Evolutionary conservation across 2,888 invertebrate genomes (phyloP).

Genomic region (Peribatodes rhomboidaria): DNA sequence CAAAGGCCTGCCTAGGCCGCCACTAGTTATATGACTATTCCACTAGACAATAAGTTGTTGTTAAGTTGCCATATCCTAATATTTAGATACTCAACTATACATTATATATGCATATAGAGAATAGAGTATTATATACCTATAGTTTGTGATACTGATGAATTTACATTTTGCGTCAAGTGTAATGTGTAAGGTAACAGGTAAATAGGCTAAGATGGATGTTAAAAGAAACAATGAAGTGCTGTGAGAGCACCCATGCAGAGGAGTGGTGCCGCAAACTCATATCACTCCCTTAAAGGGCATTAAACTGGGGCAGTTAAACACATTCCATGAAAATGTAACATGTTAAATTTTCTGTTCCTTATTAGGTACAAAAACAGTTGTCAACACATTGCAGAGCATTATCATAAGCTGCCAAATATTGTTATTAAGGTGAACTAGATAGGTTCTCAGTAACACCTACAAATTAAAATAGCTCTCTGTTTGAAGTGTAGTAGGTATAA

Average conservation of each 20-base stretch:
- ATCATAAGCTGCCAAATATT: not conserved
- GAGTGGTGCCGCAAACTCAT: not conserved
- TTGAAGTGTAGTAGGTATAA: not conserved
- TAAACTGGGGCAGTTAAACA: constrained; percentile 10
- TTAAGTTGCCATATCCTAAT: constrained; percentile 86
- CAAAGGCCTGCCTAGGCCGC: constrained; percentile 39
- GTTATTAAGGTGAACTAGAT: not conserved
- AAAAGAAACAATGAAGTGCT: not conserved
- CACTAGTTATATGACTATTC: constrained; percentile 70
- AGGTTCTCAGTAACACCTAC: not conserved
- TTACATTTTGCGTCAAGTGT: constrained; percentile 76
- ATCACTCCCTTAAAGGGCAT: constrained; percentile 24
- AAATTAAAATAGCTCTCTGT: not conserved
- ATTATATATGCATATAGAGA: constrained; percentile 75
- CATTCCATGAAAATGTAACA: constrained; percentile 25
- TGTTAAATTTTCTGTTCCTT: not conserved
- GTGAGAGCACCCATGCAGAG: not conserved
- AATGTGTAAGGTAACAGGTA: constrained; percentile 38
- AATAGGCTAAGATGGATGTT: constrained; percentile 30
- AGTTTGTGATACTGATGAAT: constrained; percentile 85
- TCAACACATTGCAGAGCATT: not conserved
- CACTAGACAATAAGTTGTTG: constrained; percentile 85
- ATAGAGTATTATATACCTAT: constrained; percentile 80
- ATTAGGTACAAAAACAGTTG: not conserved
- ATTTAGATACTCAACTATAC: constrained; percentile 84